These are phyloP conservation scores for Meleagris gallopavo DNA, from an alignment of 2,113 vertebrate genomes.

Conservation along the genomic window DNA sequence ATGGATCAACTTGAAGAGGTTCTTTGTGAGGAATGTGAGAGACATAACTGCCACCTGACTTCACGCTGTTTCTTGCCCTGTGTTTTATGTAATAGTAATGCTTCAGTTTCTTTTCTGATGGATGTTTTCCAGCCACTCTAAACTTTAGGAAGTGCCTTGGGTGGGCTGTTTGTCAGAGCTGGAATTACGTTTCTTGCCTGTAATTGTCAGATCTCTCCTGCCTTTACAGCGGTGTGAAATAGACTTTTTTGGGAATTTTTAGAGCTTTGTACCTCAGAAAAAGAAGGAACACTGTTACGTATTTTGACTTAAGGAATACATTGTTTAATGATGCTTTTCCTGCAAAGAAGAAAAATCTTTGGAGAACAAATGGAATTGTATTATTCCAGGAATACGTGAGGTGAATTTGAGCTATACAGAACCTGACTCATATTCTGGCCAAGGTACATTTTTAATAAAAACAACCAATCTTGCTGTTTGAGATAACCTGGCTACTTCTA, in stretches of 20 bases:
- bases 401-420: neutral
- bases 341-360: constrained; percentile 32
- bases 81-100: neutral
- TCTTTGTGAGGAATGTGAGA: neutral
- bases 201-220: neutral
- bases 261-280: neutral
- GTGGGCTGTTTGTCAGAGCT: neutral
- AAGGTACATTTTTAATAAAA: constrained; percentile 54
- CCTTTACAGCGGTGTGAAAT: neutral
- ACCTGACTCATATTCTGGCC: constrained; percentile 57
- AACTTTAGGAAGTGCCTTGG: neutral
- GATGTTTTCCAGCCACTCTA: neutral
- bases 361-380: constrained; percentile 61
- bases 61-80: neutral
- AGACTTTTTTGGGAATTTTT: neutral
- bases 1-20: neutral
- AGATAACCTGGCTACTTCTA: constrained; percentile 42
- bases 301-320: neutral
- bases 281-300: neutral
- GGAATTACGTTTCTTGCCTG: neutral
- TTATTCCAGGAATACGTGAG: constrained; percentile 48
- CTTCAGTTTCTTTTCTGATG: neutral
- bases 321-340: constrained; percentile 56
- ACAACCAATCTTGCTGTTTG: neutral
- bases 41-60: neutral